These are phyloP conservation scores for Drosophila kepulauana DNA, from an alignment of 1,140 invertebrate genomes.

Conservation along the genomic window DNA sequence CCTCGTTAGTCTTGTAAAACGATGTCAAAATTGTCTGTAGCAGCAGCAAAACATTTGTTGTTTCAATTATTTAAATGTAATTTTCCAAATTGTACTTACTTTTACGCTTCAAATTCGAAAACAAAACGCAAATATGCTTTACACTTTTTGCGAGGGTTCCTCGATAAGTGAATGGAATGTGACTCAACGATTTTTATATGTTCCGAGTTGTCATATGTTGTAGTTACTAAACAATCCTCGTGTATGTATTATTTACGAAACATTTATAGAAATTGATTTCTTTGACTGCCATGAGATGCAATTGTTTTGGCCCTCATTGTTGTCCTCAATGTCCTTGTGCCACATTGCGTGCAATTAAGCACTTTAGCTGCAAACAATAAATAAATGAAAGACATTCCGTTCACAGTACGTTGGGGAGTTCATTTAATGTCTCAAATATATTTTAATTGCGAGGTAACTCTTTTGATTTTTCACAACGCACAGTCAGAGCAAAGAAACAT, in stretches of 20 bases:
- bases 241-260: neutral
- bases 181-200: neutral
- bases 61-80: slow-evolving; percentile 82
- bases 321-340: slow-evolving; percentile 7
- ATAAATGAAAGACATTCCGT: slow-evolving; percentile 27
- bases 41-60: slow-evolving; percentile 68
- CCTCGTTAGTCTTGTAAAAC: slow-evolving; percentile 67
- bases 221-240: neutral
- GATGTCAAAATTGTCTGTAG: slow-evolving; percentile 72
- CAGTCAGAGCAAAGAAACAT: slow-evolving; percentile 45
- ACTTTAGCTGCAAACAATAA: slow-evolving; percentile 14
- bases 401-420: slow-evolving; percentile 4
- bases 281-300: neutral
- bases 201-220: too few relatives aligned
- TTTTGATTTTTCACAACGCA: slow-evolving; percentile 61
- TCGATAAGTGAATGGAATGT: neutral
- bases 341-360: slow-evolving; percentile 17
- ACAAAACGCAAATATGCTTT: slow-evolving; percentile 25
- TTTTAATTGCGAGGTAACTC: slow-evolving; percentile 74
- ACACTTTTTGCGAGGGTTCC: slow-evolving; percentile 7
- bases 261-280: neutral
- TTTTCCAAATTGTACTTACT: slow-evolving; percentile 69
- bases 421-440: slow-evolving; percentile 65
- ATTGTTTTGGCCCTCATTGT: neutral
- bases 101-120: slow-evolving; percentile 17